Evolutionary conservation across 2,888 invertebrate species (phyloP).

Genomic region (Ephialtes manifestator): DNA sequence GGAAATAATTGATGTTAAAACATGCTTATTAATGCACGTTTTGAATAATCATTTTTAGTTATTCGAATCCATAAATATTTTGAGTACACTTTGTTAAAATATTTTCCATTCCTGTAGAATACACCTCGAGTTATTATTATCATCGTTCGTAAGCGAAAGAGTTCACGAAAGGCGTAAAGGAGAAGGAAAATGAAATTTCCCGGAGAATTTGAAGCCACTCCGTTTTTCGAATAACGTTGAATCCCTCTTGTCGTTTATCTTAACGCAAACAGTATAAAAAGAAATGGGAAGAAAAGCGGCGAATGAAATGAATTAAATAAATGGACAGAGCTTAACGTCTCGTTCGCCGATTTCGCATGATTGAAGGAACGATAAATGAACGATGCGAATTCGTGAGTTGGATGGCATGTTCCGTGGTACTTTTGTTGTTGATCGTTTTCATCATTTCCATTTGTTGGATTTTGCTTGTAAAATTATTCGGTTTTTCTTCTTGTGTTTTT

Average conservation of each 20-base stretch:
- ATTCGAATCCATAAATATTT: no score
- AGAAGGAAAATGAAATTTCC: not conserved
- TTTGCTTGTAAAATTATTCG: conserved; percentile 43
- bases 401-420: not conserved
- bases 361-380: not conserved
- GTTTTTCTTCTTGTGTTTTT: conserved; percentile 64
- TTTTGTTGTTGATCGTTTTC: conserved; percentile 10
- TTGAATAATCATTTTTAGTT: no score
- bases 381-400: not conserved
- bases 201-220: not conserved
- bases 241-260: not conserved
- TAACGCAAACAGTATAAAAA: conserved; percentile 20
- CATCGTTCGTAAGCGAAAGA: not conserved
- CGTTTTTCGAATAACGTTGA: not conserved
- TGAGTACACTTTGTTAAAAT: no score
- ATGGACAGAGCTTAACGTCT: conserved; percentile 11
- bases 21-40: no score
- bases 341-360: not conserved
- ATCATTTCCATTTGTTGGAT: conserved; percentile 24
- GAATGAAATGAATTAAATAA: conserved; percentile 10
- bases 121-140: not conserved
- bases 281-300: not conserved
- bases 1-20: no score
- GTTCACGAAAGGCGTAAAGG: not conserved
- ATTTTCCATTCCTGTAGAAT: not conserved